Base-by-base conservation (phyloP, 2,113 vertebrate genomes). In the Smithornis capensis region DNA sequence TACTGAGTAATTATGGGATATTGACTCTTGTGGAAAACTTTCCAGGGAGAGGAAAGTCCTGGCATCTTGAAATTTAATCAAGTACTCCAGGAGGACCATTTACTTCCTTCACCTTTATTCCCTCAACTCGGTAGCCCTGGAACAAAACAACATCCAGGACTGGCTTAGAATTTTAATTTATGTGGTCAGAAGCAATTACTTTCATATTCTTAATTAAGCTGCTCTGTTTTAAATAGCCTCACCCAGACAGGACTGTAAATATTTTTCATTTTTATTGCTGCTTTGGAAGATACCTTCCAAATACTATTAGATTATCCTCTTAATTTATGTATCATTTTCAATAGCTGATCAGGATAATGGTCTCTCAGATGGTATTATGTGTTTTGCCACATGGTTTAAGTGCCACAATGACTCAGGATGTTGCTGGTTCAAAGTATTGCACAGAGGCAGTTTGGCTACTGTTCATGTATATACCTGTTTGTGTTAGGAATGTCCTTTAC, bases 401-500 rank as follows among this genome's bases (percentile, higher is more conserved):
- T 97, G 95, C 94, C 97, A 97, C 75, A 63, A 83, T 44, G 89
- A 95, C 92, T 97, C 92, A 92, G 92, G 83, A 91, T 71, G 29
- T 15, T 88, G 73, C 68, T 77, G 67, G 68, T 67, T 92, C 38
- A 38, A 71, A 85, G 90, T 90, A 83, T 69, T 92, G 73, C 88
- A 83, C 33, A 80, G 62, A 59, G 33, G 29, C 50, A 86, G 50
- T 76, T 60, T 76, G 87, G 44, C 57, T 94, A 53, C 82, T 49
- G 29, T 78, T 23, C 83, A 14, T 85, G 37, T 85, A 77, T 55
- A 70, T 65, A 70, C 24, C 7, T 81, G 37, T 52, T 81, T 35
- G 35, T 53, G 25, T 83, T 65, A 53, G 56, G 67, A 91, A 82
- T 28, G 53, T 44, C 7, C 22, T 60, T 55, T 79, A 28, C 24